Percentiles rank a stretch among this genome's conserved stretches.
phyloP scores from a whole-genome alignment of 2,113 vertebrate genomes.

The Scomber scombrus region DNA sequence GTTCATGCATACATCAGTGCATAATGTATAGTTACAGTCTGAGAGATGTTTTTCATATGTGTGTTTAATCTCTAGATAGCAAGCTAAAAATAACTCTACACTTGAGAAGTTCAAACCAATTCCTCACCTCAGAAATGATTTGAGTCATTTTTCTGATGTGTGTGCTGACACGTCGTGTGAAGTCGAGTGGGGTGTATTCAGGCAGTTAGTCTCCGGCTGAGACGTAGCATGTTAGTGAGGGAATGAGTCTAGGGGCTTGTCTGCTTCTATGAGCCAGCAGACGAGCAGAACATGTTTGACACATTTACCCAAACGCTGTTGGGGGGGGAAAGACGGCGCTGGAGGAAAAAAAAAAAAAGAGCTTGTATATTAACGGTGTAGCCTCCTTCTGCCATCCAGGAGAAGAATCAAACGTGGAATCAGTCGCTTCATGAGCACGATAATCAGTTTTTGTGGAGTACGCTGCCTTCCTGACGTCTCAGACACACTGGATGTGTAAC shows the following conservation, averaged over 20 bases:
- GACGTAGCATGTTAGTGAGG: not conserved
- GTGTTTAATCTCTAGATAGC: not conserved
- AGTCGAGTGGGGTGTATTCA: not conserved
- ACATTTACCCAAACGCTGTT: conserved; percentile 14
- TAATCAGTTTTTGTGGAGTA: not conserved
- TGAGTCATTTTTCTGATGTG: conserved; percentile 1
- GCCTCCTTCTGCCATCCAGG: conserved; percentile 5
- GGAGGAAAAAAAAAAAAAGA: not conserved
- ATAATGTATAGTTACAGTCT: not conserved
- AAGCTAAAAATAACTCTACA: not conserved
- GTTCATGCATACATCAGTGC: not conserved
- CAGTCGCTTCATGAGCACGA: not conserved
- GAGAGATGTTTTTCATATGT: not conserved
- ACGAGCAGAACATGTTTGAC: conserved; percentile 11
- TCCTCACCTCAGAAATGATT: not conserved
- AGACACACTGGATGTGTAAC: not conserved
- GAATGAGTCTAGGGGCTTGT: conserved; percentile 26
- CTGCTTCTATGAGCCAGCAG: conserved; percentile 17
- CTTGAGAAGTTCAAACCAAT: not conserved
- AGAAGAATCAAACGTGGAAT: not conserved
- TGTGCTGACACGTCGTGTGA: not conserved
- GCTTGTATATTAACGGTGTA: not conserved
- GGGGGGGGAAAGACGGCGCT: not conserved
- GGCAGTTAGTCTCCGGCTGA: not conserved
- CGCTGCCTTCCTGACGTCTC: not conserved